Base-by-base conservation (phyloP, 2,888 invertebrate genomes). In the Phengaris alcon region DNA sequence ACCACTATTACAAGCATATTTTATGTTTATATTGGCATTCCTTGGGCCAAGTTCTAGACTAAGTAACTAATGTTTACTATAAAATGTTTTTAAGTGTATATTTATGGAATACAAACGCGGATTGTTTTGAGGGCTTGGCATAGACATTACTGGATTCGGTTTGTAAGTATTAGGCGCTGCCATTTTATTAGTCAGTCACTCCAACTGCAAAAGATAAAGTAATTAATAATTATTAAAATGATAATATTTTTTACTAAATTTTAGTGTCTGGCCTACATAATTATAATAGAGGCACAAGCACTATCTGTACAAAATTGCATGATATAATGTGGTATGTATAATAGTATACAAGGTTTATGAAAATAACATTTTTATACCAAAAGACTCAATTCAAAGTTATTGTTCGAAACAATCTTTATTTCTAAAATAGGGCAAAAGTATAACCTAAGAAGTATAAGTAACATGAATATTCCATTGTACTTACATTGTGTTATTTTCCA, bases 111-210 rank as follows among this genome's bases (percentile, higher is more conserved):
- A 94, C 96, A 95, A 95, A 96, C 96, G 96, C 92, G 95, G 96
- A 84, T 96, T 93, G 85, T 94, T 94, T 82, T 96, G 95, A 68
- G 96, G 95, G 83, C 95, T 95, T 80, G 96, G 95, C 89, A 96
- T 95, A 82, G 96, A 95, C 89, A 96, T 95, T 76, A 97, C 96
- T 82, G 97, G 95, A 81, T 90, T 93, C 94, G 97, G 97, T 89
- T 97, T 97, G 88, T 97, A 97, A 88, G 96, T 97, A 82, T 95
- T 94, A 77, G 97, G 97, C 80, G 97, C 93, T 82, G 97, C 96
- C 97, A 97, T 97, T 82, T 77, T 81, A 79, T 80, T 82, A 83
- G 83, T 68, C 35, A 51, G 7, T 70, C 57, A 70, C 46, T 57
- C 35, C n/a, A 70, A 48, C 75, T 75, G 69, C 44, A 75, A 75